Evolutionary conservation across 2,113 vertebrate species (phyloP).

Genomic region (Urocitellus parryii): DNA sequence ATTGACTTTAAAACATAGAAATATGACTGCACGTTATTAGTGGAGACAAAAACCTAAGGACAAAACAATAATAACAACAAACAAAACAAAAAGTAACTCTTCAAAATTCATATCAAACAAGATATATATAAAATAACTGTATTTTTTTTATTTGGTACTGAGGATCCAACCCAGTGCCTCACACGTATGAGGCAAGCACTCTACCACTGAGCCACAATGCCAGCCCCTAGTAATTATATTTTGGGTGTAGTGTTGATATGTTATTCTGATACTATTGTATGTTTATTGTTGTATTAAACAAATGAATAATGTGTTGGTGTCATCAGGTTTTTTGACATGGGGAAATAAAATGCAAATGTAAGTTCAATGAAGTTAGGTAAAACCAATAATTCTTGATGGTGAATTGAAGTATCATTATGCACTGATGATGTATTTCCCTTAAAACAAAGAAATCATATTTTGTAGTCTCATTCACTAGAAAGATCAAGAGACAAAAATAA

Average conservation of each 20-base stretch:
- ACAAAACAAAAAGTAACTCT: not conserved
- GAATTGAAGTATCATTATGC: not conserved
- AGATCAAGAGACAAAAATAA: not conserved
- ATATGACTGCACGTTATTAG: not conserved
- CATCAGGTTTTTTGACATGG: not conserved
- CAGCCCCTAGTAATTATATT: not conserved
- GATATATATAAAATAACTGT: not conserved
- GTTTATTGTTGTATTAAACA: not conserved
- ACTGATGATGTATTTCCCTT: not conserved
- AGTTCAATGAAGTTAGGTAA: not conserved
- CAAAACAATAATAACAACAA: not conserved
- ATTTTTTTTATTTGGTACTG: too few relatives aligned
- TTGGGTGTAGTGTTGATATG: not conserved
- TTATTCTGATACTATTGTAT: not conserved
- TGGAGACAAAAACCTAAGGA: not conserved
- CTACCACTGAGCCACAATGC: too few relatives aligned
- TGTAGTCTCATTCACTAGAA: not conserved
- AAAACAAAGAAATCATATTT: not conserved
- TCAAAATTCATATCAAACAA: not conserved
- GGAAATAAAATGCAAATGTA: slow-evolving; percentile 18
- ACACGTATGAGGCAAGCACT: too few relatives aligned
- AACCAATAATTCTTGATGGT: not conserved
- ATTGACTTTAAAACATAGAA: slow-evolving; percentile 16
- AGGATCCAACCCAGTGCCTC: too few relatives aligned
- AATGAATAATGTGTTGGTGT: not conserved